Evolutionary conservation across 2,888 invertebrate species (phyloP), one percentile per base, ranked within the genome.

Genomic region (Cactoblastis cactorum): DNA sequence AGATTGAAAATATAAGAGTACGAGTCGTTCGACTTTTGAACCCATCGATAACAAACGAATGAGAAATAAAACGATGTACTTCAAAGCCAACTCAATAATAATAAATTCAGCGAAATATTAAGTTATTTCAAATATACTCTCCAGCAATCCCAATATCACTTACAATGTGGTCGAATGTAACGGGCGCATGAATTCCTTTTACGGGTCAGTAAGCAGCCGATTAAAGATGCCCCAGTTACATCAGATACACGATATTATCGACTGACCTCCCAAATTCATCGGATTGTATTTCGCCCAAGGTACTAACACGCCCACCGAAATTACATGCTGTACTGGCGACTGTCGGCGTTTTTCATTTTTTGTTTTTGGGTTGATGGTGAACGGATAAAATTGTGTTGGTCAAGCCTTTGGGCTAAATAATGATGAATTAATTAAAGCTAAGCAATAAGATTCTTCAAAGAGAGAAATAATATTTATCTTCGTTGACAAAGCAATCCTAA

Each of bases 191-290:
- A 71, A 77, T 74, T 76, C 72, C 70, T 72, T 74, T 70, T 67
- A 62, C 69, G 67, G 74, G 73, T 77, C 75, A 76, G 71, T 66
- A 70, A 67, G 69, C 70, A 69, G 58, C 64, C 68, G 74, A 75
- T 74, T 74, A 71, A 67, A 80, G 77, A 80, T 80, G 75, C 60
- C 76, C 76, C 67, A 72, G 75, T 77, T 81, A 67, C 65, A 65
- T 60, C 61, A 60, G 61, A 65, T 60, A 59, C 69, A 62, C 65
- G 61, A 66, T 61, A 57, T 71, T 80, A 81, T 80, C 77, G 58
- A 61, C 53, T 73, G 75, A 79, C 80, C 80, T 77, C 75, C 62
- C 69, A 73, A 77, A 76, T 74, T 72, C 71, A 79, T 77, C 74
- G 72, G 74, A 73, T 80, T 77, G 73, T 71, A 70, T 59, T 55